Percentiles rank a stretch among this genome's conserved stretches.
These are phyloP conservation scores for Neocloeon triangulifer DNA, from an alignment of 1,140 invertebrate species.

Conservation along the genomic window DNA sequence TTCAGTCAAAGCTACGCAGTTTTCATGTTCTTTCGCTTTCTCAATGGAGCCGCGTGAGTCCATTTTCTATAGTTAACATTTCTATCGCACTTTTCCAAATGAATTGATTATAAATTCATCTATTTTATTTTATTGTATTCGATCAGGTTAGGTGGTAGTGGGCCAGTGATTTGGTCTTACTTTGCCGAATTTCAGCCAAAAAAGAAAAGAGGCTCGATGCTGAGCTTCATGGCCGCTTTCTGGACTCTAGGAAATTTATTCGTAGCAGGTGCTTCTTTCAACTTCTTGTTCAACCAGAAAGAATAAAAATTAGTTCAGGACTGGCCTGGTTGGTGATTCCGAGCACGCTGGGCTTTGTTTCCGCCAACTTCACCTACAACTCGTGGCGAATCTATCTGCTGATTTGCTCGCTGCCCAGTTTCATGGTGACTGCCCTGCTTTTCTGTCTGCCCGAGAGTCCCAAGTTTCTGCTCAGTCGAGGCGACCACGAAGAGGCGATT, in stretches of 20 bases:
- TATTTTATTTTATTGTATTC: conserved; percentile 2
- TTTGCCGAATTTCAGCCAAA: conserved; percentile 88
- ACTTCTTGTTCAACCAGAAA: too few relatives aligned
- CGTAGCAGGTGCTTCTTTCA: conserved; percentile 37
- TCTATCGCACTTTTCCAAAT: background rate
- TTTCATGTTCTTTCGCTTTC: conserved; percentile 71
- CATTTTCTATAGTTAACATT: background rate
- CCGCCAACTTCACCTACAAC: conserved; percentile 44
- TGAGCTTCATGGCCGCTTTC: conserved; percentile 80
- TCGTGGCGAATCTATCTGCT: conserved; percentile 81
- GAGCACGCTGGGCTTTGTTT: conserved; percentile 12
- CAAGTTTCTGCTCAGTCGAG: conserved; percentile 59
- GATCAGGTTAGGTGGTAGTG: conserved; percentile 71
- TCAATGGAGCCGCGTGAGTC: conserved; percentile 81
- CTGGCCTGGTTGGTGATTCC: conserved; percentile 60
- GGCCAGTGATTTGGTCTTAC: conserved; percentile 88
- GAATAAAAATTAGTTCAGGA: too few relatives aligned
- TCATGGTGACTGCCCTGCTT: conserved; percentile 57
- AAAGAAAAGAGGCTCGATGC: conserved; percentile 65
- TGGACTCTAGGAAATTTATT: conserved; percentile 79
- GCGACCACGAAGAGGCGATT: conserved; percentile 51
- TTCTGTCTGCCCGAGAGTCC: conserved; percentile 79
- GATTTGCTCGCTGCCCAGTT: conserved; percentile 64
- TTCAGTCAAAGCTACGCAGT: conserved; percentile 66
- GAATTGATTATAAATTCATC: background rate